Evolutionary conservation across 2,113 vertebrate genomes (phyloP).

Genomic region (Apodemus speciosus): DNA sequence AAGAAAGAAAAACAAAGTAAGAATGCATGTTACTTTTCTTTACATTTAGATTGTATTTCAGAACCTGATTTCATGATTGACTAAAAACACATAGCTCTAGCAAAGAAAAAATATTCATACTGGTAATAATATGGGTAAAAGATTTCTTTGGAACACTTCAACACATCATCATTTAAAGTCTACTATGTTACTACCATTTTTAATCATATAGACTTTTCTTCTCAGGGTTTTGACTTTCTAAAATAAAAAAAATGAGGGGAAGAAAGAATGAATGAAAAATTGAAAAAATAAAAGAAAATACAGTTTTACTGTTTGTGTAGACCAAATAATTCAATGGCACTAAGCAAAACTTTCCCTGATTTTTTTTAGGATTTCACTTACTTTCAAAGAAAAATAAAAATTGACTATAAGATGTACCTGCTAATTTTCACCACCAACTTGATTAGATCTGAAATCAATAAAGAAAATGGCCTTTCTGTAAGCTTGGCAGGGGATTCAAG

Average conservation of each 20-base stretch:
- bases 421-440: neutral
- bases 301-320: neutral
- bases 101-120: neutral
- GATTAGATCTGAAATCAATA: neutral
- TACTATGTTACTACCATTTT: neutral
- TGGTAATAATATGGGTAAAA: neutral
- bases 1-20: neutral
- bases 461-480: neutral
- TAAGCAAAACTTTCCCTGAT: conserved; percentile 12
- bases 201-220: neutral
- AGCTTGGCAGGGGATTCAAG: neutral
- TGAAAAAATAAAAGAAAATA: conserved; percentile 11
- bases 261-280: neutral
- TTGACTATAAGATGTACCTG: neutral
- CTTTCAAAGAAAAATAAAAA: neutral
- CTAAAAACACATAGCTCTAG: neutral
- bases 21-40: neutral
- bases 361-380: neutral
- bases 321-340: neutral
- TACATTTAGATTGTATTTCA: neutral
- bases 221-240: neutral
- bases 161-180: neutral
- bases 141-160: conserved; percentile 5
- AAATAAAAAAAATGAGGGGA: neutral
- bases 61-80: neutral